phyloP scores from a whole-genome alignment of 2,113 vertebrate genomes.

The Cygnus atratus region DNA sequence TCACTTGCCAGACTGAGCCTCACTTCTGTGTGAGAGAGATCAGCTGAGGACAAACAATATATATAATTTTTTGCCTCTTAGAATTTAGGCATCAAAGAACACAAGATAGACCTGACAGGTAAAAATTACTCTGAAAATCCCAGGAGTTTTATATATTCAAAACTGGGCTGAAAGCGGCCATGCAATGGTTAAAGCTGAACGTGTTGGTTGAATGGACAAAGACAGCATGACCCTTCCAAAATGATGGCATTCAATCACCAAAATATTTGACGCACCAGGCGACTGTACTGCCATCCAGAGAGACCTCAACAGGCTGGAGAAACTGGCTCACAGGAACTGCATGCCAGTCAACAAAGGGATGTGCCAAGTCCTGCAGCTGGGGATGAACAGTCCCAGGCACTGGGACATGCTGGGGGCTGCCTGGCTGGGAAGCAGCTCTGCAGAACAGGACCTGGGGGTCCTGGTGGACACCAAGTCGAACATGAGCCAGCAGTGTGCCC shows the following conservation, averaged over 20 bases:
- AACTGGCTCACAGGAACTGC: background rate
- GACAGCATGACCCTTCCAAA: background rate
- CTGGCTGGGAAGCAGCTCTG: background rate
- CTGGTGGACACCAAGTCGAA: background rate
- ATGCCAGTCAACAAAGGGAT: rapidly evolving
- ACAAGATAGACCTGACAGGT: background rate
- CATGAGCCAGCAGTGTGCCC: background rate
- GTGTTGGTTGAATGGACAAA: background rate
- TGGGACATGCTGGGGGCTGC: background rate
- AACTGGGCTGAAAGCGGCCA: background rate
- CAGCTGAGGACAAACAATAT: slow-evolving; percentile 50
- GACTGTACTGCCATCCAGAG: background rate
- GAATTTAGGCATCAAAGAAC: slow-evolving; percentile 5
- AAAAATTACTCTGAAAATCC: background rate
- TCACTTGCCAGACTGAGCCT: slow-evolving; percentile 50
- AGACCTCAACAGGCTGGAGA: background rate
- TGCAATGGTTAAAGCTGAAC: background rate
- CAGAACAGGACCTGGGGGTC: background rate
- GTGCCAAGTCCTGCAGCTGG: background rate
- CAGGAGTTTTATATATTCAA: background rate
- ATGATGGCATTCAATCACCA: background rate
- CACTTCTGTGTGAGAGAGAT: slow-evolving; percentile 43
- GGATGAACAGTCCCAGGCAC: background rate
- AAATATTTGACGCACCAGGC: background rate
- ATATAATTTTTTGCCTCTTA: background rate